These are phyloP conservation scores for Urosaurus nigricauda DNA, from an alignment of 2,797 vertebrate species.

Conservation along the genomic window DNA sequence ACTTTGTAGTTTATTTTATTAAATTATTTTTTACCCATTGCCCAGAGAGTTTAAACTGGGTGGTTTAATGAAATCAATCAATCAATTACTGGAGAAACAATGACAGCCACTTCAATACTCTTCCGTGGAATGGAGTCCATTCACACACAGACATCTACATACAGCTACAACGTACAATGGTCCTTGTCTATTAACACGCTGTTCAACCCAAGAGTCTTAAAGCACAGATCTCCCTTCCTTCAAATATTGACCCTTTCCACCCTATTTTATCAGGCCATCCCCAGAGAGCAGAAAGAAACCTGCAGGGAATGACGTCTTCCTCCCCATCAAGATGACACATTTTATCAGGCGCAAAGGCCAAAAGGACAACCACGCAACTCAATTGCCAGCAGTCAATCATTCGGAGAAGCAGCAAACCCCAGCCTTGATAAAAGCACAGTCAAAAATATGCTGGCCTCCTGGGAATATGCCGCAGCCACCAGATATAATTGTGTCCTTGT, in stretches of 20 bases:
- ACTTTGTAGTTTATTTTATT: neutral
- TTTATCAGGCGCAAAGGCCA: slow-evolving; percentile 47
- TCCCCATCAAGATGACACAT: slow-evolving; percentile 15
- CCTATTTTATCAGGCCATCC: accelerated
- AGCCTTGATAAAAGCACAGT: neutral
- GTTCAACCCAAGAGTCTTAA: neutral
- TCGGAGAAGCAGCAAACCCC: neutral
- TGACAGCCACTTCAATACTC: neutral
- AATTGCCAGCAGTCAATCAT: slow-evolving; percentile 35
- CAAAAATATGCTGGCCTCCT: neutral
- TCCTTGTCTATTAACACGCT: neutral
- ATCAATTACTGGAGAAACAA: neutral
- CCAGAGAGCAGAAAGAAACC: slow-evolving; percentile 3
- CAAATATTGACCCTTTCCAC: neutral
- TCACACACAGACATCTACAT: neutral
- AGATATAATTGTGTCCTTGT: neutral
- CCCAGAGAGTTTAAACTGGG: neutral
- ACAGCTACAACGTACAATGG: neutral
- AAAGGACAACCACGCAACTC: neutral
- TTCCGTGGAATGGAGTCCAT: neutral
- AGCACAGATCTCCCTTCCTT: neutral
- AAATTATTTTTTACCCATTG: neutral
- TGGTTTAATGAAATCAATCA: neutral
- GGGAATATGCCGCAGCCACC: neutral
- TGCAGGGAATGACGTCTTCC: slow-evolving; percentile 2